These are phyloP conservation scores for Hirtodrosophila trivittata DNA, from an alignment of 2,888 invertebrate genomes.

Conservation along the genomic window DNA sequence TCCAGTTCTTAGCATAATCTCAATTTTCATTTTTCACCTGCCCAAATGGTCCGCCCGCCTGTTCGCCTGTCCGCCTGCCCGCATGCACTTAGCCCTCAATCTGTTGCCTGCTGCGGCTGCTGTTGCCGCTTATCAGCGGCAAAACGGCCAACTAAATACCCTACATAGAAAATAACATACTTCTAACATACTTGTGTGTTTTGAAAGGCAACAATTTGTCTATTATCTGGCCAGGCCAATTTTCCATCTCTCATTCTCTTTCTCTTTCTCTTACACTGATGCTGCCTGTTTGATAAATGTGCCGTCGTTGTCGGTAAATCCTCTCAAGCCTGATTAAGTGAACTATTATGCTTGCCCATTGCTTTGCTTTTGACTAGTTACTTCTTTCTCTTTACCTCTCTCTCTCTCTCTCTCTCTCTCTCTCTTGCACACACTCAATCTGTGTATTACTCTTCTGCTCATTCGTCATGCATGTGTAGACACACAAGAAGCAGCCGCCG, in stretches of 20 bases:
- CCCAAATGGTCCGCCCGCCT: slow-evolving; percentile 51
- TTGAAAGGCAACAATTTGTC: slow-evolving; percentile 65
- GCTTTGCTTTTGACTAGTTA: slow-evolving; percentile 10
- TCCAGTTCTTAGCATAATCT: slow-evolving; percentile 61
- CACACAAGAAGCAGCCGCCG: slow-evolving; percentile 68
- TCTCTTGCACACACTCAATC: slow-evolving; percentile 8
- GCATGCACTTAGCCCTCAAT: slow-evolving; percentile 48
- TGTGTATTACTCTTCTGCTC: slow-evolving; percentile 21
- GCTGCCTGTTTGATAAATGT: slow-evolving; percentile 58
- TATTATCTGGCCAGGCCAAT: slow-evolving; percentile 67
- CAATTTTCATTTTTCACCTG: slow-evolving; percentile 76
- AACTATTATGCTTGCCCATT: slow-evolving; percentile 62
- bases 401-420: slow-evolving; percentile 6
- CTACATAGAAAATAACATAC: slow-evolving; percentile 19
- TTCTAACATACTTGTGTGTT: slow-evolving; percentile 17
- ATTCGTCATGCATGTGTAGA: slow-evolving; percentile 74
- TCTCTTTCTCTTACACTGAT: slow-evolving; percentile 25
- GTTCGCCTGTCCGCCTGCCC: slow-evolving; percentile 11
- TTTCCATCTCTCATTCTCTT: slow-evolving; percentile 29
- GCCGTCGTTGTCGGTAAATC: slow-evolving; percentile 60
- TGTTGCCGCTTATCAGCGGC: slow-evolving; percentile 64
- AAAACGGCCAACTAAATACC: slow-evolving; percentile 62
- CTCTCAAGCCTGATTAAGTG: slow-evolving; percentile 77
- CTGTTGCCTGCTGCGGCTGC: slow-evolving; percentile 19
- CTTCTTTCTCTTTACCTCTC: slow-evolving; percentile 3